Conservation (phyloP, 2,113 vertebrate species). For the Hippocampus comes region DNA sequence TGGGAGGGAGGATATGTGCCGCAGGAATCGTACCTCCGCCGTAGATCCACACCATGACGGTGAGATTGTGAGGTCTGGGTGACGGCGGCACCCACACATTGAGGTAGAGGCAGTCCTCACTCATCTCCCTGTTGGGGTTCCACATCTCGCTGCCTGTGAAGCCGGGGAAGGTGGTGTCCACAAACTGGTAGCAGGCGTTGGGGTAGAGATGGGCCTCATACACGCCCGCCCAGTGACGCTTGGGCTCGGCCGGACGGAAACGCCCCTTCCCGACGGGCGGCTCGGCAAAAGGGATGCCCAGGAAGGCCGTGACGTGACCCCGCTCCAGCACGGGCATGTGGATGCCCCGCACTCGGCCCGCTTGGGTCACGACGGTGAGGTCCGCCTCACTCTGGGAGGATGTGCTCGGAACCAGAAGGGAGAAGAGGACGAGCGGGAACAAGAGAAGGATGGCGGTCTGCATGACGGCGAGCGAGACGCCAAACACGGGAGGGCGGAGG, state of each 20-base stretch:
- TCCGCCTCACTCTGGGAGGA: slow-evolving; percentile 70
- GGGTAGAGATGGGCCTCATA: slow-evolving; percentile 74
- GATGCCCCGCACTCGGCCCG: slow-evolving; percentile 75
- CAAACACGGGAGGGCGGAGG: slow-evolving; percentile 2
- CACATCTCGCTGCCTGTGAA: slow-evolving; percentile 90
- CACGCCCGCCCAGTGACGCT: slow-evolving; percentile 73
- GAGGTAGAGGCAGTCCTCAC: slow-evolving; percentile 89
- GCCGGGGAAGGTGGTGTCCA: slow-evolving; percentile 82
- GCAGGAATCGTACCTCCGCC: slow-evolving; percentile 73
- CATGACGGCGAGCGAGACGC: slow-evolving; percentile 47
- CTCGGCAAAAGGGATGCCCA: slow-evolving; percentile 86
- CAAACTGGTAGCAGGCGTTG: slow-evolving; percentile 81
- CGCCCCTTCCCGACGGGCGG: slow-evolving; percentile 78
- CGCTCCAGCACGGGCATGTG: slow-evolving; percentile 65
- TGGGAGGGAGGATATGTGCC: too few relatives aligned
- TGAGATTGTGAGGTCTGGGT: slow-evolving; percentile 71
- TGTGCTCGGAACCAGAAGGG: slow-evolving; percentile 38
- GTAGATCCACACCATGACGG: slow-evolving; percentile 91
- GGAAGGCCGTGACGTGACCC: slow-evolving; percentile 75
- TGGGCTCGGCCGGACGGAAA: slow-evolving; percentile 79
- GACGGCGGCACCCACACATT: slow-evolving; percentile 84
- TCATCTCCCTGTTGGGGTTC: slow-evolving; percentile 89
- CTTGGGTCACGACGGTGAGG: slow-evolving; percentile 69
- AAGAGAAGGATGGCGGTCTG: slow-evolving; percentile 40
- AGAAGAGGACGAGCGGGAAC: slow-evolving; percentile 42